Evolutionary conservation across 2,797 vertebrate species (phyloP).

Genomic region (Arvicola amphibius): DNA sequence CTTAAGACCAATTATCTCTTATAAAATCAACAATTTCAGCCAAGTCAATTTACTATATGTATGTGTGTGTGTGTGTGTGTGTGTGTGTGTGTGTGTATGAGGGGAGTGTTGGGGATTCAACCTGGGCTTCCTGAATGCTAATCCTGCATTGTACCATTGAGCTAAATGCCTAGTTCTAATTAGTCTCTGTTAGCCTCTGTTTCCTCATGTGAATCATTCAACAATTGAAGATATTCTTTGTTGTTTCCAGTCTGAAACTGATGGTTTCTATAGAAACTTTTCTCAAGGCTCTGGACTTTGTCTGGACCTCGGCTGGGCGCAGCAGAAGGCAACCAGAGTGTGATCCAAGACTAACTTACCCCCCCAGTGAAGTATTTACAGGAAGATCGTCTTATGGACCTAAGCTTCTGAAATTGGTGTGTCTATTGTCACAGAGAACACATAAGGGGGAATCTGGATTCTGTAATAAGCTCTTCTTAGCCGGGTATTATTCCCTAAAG

Average conservation of each 20-base stretch:
- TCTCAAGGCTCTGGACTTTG: neutral
- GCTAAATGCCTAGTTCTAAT: no score
- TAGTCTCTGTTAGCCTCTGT: neutral
- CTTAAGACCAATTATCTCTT: neutral
- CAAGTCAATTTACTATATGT: neutral
- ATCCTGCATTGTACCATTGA: neutral
- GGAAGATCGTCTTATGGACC: neutral
- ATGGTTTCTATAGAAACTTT: neutral
- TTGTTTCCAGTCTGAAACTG: neutral
- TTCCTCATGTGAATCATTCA: neutral
- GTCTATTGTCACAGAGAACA: neutral
- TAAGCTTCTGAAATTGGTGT: neutral
- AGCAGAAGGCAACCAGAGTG: neutral
- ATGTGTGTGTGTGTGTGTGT: neutral
- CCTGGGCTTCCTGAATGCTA: neutral
- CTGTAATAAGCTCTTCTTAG: neutral
- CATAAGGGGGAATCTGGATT: neutral
- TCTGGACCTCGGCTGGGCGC: neutral
- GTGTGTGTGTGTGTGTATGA: neutral
- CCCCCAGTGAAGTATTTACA: neutral
- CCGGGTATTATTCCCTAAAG: neutral
- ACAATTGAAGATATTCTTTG: neutral
- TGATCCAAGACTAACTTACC: neutral
- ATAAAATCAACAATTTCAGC: neutral
- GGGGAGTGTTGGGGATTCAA: neutral